Evolutionary conservation across 2,888 invertebrate species (phyloP).

Genomic region (Bombyx huttoni): DNA sequence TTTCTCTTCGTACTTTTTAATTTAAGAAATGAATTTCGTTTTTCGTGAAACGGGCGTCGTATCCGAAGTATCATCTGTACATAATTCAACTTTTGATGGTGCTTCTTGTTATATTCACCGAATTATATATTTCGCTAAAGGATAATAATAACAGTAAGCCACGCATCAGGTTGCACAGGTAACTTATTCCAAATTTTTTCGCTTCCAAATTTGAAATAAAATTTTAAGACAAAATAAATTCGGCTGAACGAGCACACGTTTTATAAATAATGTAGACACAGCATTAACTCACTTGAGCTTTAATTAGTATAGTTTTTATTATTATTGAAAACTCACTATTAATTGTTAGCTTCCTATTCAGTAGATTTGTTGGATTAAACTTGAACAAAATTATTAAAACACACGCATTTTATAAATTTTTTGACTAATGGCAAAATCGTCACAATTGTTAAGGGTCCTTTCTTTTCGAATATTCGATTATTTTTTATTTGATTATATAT

Average conservation of each 20-base stretch:
- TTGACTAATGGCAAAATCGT: constrained; percentile 69
- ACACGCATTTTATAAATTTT: constrained; percentile 27
- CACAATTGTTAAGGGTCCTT: constrained; percentile 67
- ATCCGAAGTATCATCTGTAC: background rate
- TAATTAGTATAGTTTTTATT: constrained; percentile 29
- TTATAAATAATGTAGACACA: constrained; percentile 20
- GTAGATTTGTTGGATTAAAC: constrained; percentile 29
- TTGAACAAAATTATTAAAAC: constrained; percentile 10
- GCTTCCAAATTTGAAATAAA: constrained; percentile 19
- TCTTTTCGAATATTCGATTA: constrained; percentile 19
- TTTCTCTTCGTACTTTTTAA: background rate
- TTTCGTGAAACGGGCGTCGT: background rate
- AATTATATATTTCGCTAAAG: constrained; percentile 6
- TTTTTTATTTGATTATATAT: constrained; percentile 5
- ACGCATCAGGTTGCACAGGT: constrained; percentile 49
- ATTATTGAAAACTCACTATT: constrained; percentile 17
- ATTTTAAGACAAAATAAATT: constrained; percentile 12
- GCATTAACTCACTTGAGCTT: constrained; percentile 37
- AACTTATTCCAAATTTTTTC: constrained; percentile 26
- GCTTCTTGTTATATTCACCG: constrained; percentile 1
- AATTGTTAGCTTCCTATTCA: constrained; percentile 29
- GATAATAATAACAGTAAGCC: constrained; percentile 22
- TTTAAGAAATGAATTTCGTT: background rate
- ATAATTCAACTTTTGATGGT: background rate
- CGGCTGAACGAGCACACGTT: constrained; percentile 21